Evolutionary conservation across 2,888 invertebrate species (phyloP).

Genomic region (Villa cingulata): DNA sequence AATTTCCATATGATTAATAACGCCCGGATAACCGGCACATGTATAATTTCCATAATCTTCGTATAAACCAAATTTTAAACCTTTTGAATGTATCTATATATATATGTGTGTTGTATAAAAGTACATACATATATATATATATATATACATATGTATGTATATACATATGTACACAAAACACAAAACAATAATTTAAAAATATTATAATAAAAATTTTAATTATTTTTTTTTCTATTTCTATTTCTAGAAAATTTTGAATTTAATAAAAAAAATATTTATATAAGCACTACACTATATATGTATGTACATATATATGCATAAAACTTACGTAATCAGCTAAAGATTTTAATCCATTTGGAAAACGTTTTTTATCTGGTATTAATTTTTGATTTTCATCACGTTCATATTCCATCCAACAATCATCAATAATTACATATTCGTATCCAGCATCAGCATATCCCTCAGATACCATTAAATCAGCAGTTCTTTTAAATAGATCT

Average conservation of each 20-base stretch:
- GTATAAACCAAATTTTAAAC: slow-evolving; percentile 66
- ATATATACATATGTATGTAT: no score
- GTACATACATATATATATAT: no score
- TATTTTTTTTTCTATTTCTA: no score
- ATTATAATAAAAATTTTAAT: no score
- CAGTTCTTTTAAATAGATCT: slow-evolving; percentile 44
- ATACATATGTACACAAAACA: no score
- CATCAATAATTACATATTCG: slow-evolving; percentile 57
- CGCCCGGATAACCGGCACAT: slow-evolving; percentile 66
- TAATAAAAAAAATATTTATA: no score
- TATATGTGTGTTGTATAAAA: no score
- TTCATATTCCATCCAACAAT: slow-evolving; percentile 58
- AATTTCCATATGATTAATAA: slow-evolving; percentile 45
- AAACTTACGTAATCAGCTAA: slow-evolving; percentile 56
- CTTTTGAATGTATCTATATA: slow-evolving; percentile 50
- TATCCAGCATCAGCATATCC: slow-evolving; percentile 61
- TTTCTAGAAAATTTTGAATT: no score
- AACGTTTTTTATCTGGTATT: slow-evolving; percentile 50
- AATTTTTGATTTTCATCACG: slow-evolving; percentile 47
- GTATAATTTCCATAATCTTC: slow-evolving; percentile 64
- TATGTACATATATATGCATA: no score
- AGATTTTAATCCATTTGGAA: slow-evolving; percentile 57
- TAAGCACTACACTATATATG: no score
- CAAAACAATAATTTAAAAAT: no score
- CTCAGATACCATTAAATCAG: slow-evolving; percentile 48